Percentiles rank a stretch among this genome's conserved stretches.
phyloP scores from a whole-genome alignment of 2,113 vertebrate genomes.

The Hydrolagus affinis region DNA sequence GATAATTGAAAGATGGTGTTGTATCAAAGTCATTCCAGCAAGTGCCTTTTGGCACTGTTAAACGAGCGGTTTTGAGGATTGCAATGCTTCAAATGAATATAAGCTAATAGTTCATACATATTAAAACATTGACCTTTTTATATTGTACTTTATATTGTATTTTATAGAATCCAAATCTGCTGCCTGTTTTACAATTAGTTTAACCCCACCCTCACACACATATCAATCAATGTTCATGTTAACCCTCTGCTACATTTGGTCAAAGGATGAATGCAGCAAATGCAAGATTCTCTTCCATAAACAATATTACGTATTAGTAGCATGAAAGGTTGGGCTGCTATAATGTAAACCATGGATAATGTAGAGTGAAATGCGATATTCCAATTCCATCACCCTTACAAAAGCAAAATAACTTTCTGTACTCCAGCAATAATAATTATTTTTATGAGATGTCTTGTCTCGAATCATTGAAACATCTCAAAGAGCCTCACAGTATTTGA shows the following conservation, averaged over 20 bases:
- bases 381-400: too few species aligned
- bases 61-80: neutral
- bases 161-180: conserved; percentile 16
- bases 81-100: conserved; percentile 16
- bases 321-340: neutral
- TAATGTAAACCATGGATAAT: too few species aligned
- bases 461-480: too few species aligned
- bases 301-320: neutral
- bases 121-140: conserved; percentile 13
- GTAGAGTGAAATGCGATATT: too few species aligned
- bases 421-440: too few species aligned
- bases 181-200: conserved; percentile 19
- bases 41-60: conserved; percentile 1
- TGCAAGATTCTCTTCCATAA: neutral
- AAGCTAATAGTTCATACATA: conserved; percentile 24
- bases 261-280: neutral
- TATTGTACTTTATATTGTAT: neutral
- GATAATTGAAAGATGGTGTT: conserved; percentile 19
- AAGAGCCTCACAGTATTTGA: too few species aligned
- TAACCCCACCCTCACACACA: neutral
- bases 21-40: conserved; percentile 12
- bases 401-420: too few species aligned
- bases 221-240: conserved; percentile 10
- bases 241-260: neutral
- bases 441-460: too few species aligned